These are phyloP conservation scores for Planococcus citri DNA, from an alignment of 1,140 invertebrate species.

Conservation along the genomic window DNA sequence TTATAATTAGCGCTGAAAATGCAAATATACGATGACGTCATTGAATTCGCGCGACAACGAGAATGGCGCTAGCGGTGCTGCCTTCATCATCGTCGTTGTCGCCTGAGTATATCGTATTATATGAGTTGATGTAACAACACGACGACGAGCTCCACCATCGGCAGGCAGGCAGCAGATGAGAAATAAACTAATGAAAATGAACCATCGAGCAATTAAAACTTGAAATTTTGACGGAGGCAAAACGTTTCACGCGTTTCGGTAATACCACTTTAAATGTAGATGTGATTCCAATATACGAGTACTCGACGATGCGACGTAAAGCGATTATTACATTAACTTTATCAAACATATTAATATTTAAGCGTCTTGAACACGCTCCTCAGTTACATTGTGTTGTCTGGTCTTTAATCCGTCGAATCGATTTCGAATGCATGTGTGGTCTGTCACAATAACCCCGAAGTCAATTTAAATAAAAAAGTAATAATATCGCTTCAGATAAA, in stretches of 20 bases:
- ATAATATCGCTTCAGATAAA: slow-evolving; percentile 12
- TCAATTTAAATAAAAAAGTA: slow-evolving; percentile 15
- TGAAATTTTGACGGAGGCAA: not conserved
- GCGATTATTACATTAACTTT: not conserved
- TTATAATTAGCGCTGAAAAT: not conserved
- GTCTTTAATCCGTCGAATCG: not conserved
- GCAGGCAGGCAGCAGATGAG: not conserved
- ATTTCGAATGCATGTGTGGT: slow-evolving; percentile 13
- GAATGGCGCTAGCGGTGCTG: too few species aligned
- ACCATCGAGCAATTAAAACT: not conserved
- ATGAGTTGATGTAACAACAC: too few species aligned
- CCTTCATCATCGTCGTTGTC: too few species aligned
- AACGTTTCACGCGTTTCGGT: not conserved
- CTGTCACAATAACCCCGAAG: slow-evolving; percentile 5
- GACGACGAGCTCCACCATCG: too few species aligned
- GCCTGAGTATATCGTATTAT: too few species aligned
- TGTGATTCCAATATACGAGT: not conserved
- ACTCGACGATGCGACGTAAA: too few species aligned
- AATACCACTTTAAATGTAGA: not conserved
- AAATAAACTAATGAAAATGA: not conserved
- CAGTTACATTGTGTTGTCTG: slow-evolving; percentile 15
- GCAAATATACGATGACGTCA: not conserved
- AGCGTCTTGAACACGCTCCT: not conserved
- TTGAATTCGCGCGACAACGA: not conserved
- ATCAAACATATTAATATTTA: not conserved